Conservation (phyloP, 2,113 vertebrate species). For the Danio rerio region DNA sequence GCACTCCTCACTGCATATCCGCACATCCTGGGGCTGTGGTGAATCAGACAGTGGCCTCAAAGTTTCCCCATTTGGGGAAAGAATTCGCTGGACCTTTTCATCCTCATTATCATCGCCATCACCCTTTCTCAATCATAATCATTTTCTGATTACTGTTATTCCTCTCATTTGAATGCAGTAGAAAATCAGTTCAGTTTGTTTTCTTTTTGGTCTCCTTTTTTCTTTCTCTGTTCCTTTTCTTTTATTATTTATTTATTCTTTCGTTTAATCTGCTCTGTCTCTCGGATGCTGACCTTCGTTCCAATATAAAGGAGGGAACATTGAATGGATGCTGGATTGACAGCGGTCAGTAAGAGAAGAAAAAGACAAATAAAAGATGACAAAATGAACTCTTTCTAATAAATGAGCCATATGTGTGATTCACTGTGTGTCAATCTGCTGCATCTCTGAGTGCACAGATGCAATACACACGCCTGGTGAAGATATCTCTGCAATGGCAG, state of each 20-base stretch:
- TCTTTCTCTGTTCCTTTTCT: conserved; percentile 64
- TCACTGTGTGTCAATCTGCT: conserved; percentile 56
- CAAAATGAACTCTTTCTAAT: conserved; percentile 45
- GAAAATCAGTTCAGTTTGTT: conserved; percentile 67
- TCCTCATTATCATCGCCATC: conserved; percentile 19
- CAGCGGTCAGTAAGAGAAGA: conserved; percentile 76
- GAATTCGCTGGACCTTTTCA: conserved; percentile 40
- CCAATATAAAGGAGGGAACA: conserved; percentile 70
- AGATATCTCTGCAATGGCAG: conserved; percentile 39
- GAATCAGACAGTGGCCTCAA: conserved; percentile 35
- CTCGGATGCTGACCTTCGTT: conserved; percentile 71
- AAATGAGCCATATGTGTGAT: conserved; percentile 25
- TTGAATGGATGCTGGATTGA: conserved; percentile 82
- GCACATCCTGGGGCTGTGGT: conserved; percentile 13
- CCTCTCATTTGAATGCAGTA: conserved; percentile 59
- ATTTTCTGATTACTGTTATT: conserved; percentile 67
- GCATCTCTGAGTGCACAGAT: conserved; percentile 45
- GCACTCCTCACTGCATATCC: conserved; percentile 35
- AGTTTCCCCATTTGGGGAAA: conserved; percentile 3
- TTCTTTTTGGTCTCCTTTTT: conserved; percentile 65
- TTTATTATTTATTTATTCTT: conserved; percentile 53
- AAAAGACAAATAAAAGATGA: conserved; percentile 44
- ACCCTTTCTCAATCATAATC: conserved; percentile 50
- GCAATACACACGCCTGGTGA: conserved; percentile 16
- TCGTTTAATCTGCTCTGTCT: conserved; percentile 52